Conservation (phyloP, 2,888 invertebrate genomes). For the Oxystoma pomonae region DNA sequence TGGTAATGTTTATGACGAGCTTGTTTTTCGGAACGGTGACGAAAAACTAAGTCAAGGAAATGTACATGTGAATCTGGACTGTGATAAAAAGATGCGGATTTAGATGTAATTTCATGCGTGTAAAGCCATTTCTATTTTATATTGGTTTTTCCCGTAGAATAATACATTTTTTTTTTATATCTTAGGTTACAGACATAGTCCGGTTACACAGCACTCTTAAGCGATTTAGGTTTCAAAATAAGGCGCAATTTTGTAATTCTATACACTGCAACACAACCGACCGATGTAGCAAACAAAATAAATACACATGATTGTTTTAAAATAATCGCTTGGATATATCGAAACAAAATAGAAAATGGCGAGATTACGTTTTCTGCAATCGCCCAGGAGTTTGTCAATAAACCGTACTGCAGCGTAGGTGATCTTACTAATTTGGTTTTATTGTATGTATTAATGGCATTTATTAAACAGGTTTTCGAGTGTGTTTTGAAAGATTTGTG, state of each 20-base stretch:
- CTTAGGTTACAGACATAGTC: no score
- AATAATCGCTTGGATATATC: slow-evolving; percentile 14
- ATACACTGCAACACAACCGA: not conserved
- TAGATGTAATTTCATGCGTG: no score
- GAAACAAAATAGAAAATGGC: not conserved
- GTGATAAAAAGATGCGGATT: no score
- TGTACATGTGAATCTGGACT: no score
- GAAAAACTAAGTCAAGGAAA: no score
- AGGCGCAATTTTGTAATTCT: not conserved
- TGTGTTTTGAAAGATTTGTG: not conserved
- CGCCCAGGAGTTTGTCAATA: not conserved
- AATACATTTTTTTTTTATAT: no score
- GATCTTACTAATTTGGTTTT: not conserved
- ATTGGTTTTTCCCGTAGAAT: no score
- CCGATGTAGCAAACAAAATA: not conserved
- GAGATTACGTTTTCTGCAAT: not conserved
- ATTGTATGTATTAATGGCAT: not conserved
- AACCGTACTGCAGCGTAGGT: not conserved
- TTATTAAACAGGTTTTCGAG: not conserved
- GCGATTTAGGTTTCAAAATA: not conserved
- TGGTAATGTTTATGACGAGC: no score
- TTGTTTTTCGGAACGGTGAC: no score
- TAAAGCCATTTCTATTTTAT: no score
- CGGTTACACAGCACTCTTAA: not conserved
- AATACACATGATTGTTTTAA: slow-evolving; percentile 13